Base-by-base conservation (phyloP, 2,113 vertebrate genomes). In the Cricetomys ansorgei region DNA sequence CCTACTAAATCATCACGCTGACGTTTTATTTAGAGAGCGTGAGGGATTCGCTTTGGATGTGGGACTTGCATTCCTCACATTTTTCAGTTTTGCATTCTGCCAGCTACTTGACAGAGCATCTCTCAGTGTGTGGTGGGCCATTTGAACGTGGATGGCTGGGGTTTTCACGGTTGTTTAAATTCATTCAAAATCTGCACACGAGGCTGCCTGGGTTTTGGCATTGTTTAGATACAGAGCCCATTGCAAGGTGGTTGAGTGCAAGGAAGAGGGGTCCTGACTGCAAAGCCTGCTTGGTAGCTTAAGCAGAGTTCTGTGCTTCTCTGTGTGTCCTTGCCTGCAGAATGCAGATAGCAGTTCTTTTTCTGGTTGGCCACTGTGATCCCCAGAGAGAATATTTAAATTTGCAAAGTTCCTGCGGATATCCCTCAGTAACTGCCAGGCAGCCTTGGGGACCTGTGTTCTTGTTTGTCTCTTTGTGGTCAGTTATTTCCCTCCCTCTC, bases 1-100 rank as follows among this genome's bases (percentile, higher is more conserved):
- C 64, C 23, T 10, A 65, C 96, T 96, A 97, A 98, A 97, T 97
- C 79, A 88, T 15, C 7, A 2, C 8, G 50, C 53, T 84, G 92
- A 75, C 6, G 2, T 97, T 97, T 96, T 94, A 96, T 92, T 97
- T 96, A 1, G 95, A 15, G 64, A 97, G 34, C 1, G 5, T 89
- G 77, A 3, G 0, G 21, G 70, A 21, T 95, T 94, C 80, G 27
- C 89, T 95, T 75, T 5, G 45, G 37, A 3, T 81, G 23, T 69
- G 67, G 65, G 86, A 67, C 91, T 83, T 81, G 64, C 81, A 25
- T 67, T 86, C 77, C 72, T 80, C 79, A 10, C 15, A 1, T 45
- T 45, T 95, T 70, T 77, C 65, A 57, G 43, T 27, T 89, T 27
- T 77, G 87, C 45, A 11, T 94, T 87, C 87, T 45, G 75, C 70